Percentiles rank a stretch among this genome's conserved stretches.
Conservation (phyloP, 2,888 invertebrate species). For the Cheilosia variabilis region DNA sequence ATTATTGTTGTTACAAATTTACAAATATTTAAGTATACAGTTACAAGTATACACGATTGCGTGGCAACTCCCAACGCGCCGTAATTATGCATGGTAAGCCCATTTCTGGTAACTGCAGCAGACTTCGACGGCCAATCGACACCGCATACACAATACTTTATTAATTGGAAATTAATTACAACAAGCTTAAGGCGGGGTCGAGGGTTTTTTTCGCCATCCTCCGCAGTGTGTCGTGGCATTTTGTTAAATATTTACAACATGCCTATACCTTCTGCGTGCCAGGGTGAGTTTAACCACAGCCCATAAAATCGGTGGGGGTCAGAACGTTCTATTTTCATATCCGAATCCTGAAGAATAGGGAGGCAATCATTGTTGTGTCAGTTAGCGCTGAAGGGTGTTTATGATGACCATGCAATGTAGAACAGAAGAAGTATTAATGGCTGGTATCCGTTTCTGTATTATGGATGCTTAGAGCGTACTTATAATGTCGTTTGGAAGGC, state of each 20-base stretch:
- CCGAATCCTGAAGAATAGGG: not conserved
- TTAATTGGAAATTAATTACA: conserved; percentile 59
- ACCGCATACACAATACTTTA: conserved; percentile 26
- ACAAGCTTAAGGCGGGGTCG: conserved; percentile 41
- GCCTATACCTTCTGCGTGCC: not conserved
- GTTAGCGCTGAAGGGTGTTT: no score
- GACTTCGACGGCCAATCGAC: conserved; percentile 7
- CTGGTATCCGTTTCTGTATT: no score
- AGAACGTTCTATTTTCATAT: not conserved
- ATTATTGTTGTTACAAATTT: not conserved
- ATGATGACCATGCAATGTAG: no score
- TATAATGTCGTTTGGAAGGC: no score
- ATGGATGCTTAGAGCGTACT: no score
- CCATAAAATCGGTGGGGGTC: not conserved
- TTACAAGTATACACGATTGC: conserved; percentile 1
- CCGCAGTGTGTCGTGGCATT: not conserved
- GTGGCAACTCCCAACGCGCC: not conserved
- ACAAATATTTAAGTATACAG: conserved; percentile 1
- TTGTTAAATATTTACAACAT: conserved; percentile 1
- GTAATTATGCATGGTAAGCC: conserved; percentile 38
- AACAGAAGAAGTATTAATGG: no score
- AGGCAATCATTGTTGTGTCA: no score
- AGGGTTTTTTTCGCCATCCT: not conserved
- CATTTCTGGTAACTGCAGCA: conserved; percentile 2
- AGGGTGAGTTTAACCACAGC: not conserved